These are phyloP conservation scores for Thryonomys swinderianus DNA, from an alignment of 2,113 vertebrate genomes.

Conservation along the genomic window DNA sequence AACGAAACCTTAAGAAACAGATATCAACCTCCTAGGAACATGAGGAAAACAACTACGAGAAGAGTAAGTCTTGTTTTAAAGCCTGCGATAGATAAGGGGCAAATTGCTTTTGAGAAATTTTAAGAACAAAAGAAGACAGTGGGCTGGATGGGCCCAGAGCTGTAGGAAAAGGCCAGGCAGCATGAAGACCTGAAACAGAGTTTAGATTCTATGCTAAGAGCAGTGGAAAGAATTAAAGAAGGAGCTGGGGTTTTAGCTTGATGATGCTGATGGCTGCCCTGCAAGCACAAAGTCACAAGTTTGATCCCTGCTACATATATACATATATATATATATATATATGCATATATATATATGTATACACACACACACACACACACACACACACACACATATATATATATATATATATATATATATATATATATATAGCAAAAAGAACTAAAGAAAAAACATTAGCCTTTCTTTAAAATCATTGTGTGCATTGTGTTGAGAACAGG, in stretches of 20 bases:
- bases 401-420: too few relatives aligned
- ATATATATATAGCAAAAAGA: too few relatives aligned
- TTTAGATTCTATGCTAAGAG: not conserved
- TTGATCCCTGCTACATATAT: too few relatives aligned
- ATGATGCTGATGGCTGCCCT: too few relatives aligned
- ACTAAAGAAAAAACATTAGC: not conserved
- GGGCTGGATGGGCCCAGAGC: not conserved
- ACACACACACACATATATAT: too few relatives aligned
- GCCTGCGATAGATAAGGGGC: not conserved
- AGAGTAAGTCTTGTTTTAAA: not conserved
- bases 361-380: too few relatives aligned
- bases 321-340: too few relatives aligned
- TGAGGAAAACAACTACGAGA: not conserved
- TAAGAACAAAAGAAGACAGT: not conserved
- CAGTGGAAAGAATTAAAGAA: not conserved
- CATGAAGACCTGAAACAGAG: not conserved
- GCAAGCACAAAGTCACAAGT: too few relatives aligned
- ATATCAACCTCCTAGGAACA: not conserved
- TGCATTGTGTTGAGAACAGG: not conserved
- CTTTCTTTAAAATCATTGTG: not conserved
- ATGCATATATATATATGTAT: too few relatives aligned
- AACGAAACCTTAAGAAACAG: not conserved
- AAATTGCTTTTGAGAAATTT: not conserved
- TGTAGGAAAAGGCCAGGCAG: not conserved
- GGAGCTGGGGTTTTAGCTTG: too few relatives aligned